Evolutionary conservation across 2,888 invertebrate genomes (phyloP).

Genomic region (Standfussiana lucernea): DNA sequence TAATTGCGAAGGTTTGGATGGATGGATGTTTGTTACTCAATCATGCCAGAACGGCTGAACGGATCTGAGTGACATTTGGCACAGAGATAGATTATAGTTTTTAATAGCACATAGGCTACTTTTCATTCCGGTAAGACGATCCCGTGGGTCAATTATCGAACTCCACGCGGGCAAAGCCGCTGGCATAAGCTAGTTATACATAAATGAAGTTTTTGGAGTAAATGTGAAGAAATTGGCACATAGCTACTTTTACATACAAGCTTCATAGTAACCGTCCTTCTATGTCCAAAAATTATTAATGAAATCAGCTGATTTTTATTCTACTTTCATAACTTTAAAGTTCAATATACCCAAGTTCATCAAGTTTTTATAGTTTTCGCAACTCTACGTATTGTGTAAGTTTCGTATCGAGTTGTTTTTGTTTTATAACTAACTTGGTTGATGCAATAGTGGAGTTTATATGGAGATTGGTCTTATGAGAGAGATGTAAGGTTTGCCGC

Average conservation of each 20-base stretch:
- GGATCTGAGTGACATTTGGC: too few relatives aligned
- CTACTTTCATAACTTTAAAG: slow-evolving; percentile 39
- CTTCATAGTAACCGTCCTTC: slow-evolving; percentile 7
- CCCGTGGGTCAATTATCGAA: too few relatives aligned
- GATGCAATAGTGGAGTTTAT: slow-evolving; percentile 30
- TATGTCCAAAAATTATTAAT: neutral
- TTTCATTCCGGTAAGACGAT: too few relatives aligned
- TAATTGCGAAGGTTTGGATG: too few relatives aligned
- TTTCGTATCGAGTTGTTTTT: slow-evolving; percentile 19
- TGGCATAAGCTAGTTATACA: too few relatives aligned
- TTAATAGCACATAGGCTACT: too few relatives aligned
- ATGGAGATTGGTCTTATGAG: slow-evolving; percentile 4
- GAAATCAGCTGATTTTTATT: neutral
- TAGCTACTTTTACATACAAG: slow-evolving; percentile 5
- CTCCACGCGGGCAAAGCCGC: too few relatives aligned
- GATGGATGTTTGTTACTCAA: too few relatives aligned
- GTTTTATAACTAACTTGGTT: slow-evolving; percentile 18
- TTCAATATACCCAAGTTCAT: slow-evolving; percentile 19
- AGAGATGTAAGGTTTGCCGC: slow-evolving; percentile 6
- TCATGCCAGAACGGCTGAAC: too few relatives aligned
- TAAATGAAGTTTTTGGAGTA: neutral
- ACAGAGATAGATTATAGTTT: too few relatives aligned
- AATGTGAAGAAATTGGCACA: neutral
- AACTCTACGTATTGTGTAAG: slow-evolving; percentile 38
- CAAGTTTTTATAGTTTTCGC: slow-evolving; percentile 30